These are phyloP conservation scores for Anomalospiza imberbis DNA, from an alignment of 2,797 vertebrate species.

Conservation along the genomic window DNA sequence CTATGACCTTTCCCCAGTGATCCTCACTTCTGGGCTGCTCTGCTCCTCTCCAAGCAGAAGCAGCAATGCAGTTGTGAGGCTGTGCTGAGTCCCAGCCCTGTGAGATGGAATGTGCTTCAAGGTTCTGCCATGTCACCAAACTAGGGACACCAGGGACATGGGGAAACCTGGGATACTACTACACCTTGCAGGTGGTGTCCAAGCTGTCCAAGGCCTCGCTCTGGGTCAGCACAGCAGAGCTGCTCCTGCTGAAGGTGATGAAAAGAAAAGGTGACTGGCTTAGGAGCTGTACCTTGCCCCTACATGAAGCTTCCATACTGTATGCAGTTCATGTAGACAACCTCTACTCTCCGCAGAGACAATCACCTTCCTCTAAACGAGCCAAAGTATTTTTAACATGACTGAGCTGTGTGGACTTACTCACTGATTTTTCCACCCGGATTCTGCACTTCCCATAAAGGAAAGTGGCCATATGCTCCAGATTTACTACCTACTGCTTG, in stretches of 20 bases:
- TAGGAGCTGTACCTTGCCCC: not conserved
- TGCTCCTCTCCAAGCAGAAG: not conserved
- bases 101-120: not conserved
- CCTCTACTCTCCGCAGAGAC: not conserved
- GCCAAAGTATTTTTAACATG: constrained; percentile 21
- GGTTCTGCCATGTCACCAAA: not conserved
- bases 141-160: not conserved
- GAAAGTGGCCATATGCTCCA: constrained; percentile 42
- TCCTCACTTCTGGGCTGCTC: not conserved
- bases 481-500: constrained; percentile 50
- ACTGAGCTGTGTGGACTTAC: not conserved
- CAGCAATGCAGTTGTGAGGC: not conserved
- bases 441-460: constrained; percentile 14
- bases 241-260: not conserved
- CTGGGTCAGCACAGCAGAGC: not conserved
- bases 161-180: not conserved
- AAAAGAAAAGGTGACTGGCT: not conserved
- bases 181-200: not conserved
- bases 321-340: not conserved
- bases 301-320: not conserved
- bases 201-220: not conserved
- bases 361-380: not conserved
- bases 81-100: not conserved
- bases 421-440: not conserved
- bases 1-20: not conserved